A percentile compares a stretch with the other conserved stretches of the same genome.
phyloP scores from a whole-genome alignment of 2,797 vertebrate genomes.

The Neostethus bicornis region DNA sequence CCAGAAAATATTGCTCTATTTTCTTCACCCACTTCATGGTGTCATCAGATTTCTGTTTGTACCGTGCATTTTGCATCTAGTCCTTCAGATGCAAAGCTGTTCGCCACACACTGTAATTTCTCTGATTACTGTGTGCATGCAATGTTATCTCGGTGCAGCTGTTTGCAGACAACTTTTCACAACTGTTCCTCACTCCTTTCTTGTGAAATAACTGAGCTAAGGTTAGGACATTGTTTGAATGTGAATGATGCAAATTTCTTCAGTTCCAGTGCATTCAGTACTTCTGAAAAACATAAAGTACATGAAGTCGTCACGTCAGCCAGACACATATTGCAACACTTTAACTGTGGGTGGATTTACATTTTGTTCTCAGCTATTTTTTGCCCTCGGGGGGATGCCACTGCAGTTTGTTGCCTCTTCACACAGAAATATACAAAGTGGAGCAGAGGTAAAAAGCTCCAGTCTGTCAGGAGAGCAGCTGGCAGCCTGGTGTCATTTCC shows the following conservation, averaged over 20 bases:
- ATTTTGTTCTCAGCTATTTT: conserved; percentile 55
- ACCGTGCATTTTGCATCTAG: neutral
- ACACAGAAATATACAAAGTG: conserved; percentile 47
- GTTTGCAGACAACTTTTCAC: conserved; percentile 11
- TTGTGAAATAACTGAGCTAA: conserved; percentile 14
- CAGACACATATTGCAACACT: conserved; percentile 30
- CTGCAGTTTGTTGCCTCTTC: conserved; percentile 29
- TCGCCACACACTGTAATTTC: conserved; percentile 4
- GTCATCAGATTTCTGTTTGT: too few species aligned
- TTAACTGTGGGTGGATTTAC: conserved; percentile 58
- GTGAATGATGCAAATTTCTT: conserved; percentile 13
- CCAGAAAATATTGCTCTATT: too few species aligned
- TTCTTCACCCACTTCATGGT: too few species aligned
- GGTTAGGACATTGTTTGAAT: conserved; percentile 25
- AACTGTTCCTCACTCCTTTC: conserved; percentile 6
- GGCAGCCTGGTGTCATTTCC: conserved; percentile 53
- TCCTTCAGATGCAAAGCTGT: conserved; percentile 1
- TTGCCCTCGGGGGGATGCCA: conserved; percentile 24
- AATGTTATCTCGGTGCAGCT: neutral
- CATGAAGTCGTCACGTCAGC: conserved; percentile 31
- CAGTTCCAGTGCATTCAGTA: conserved; percentile 15
- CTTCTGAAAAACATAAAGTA: conserved; percentile 26
- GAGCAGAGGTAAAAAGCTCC: conserved; percentile 31
- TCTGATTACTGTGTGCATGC: neutral
- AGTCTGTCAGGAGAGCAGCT: conserved; percentile 30